Evolutionary conservation across 23 tunicate species (phyloP).

Genomic region (Ascidia mentula): DNA sequence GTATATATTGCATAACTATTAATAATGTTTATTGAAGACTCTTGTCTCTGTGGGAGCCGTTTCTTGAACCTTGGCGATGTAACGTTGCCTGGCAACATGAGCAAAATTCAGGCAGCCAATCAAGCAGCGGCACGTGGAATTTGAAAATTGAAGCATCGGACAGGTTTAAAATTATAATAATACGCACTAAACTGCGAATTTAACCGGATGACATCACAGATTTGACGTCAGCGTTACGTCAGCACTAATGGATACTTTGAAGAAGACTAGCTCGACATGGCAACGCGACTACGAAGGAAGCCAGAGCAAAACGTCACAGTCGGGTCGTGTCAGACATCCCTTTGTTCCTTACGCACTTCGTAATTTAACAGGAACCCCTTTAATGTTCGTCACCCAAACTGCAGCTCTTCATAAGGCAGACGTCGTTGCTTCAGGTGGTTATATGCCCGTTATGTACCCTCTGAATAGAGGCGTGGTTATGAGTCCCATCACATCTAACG

Average conservation of each 20-base stretch:
- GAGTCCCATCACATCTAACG: too few relatives aligned
- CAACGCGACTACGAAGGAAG: constrained; percentile 27
- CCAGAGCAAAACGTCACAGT: background rate
- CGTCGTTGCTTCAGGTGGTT: background rate
- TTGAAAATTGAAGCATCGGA: constrained; percentile 69
- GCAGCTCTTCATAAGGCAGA: constrained; percentile 14
- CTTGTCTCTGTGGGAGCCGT: constrained; percentile 98
- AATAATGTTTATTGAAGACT: too few relatives aligned
- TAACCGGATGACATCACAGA: background rate
- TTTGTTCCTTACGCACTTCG: constrained; percentile 76
- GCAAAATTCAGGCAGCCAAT: background rate
- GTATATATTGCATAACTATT: too few relatives aligned
- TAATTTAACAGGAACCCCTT: constrained; percentile 66
- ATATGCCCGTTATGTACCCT: too few relatives aligned
- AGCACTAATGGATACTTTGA: constrained; percentile 76
- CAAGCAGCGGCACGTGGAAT: constrained; percentile 53
- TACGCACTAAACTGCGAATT: background rate
- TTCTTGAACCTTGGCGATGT: constrained; percentile 93
- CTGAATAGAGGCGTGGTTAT: too few relatives aligned
- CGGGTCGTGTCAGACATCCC: constrained; percentile 39
- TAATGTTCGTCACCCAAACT: constrained; percentile 61
- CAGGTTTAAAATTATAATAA: constrained; percentile 26
- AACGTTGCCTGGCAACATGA: constrained; percentile 63
- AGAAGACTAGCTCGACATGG: constrained; percentile 70
- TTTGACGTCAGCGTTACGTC: constrained; percentile 88